These are phyloP conservation scores for Thera britannica DNA, from an alignment of 2,888 invertebrate genomes.

Conservation along the genomic window DNA sequence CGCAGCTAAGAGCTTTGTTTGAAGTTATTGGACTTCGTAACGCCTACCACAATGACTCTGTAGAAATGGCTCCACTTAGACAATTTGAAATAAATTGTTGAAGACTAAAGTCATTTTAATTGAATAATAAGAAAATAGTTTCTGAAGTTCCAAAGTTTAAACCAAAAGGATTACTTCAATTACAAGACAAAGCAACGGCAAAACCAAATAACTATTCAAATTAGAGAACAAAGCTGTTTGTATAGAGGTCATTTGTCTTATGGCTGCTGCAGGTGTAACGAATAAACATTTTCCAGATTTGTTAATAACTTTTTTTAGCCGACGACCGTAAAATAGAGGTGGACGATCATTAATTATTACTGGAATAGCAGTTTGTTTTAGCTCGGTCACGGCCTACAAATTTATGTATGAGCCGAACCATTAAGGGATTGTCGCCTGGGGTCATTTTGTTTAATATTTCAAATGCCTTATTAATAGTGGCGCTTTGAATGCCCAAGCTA, in stretches of 20 bases:
- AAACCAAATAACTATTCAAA: conserved; percentile 6
- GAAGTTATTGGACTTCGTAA: conserved; percentile 64
- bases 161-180: conserved; percentile 14
- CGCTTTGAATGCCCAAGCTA: conserved; percentile 41
- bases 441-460: conserved; percentile 54
- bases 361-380: conserved; percentile 77
- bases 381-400: conserved; percentile 74
- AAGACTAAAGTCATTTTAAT: conserved; percentile 62
- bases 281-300: conserved; percentile 62
- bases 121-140: conserved; percentile 54
- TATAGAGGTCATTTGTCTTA: conserved; percentile 33
- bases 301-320: conserved; percentile 70
- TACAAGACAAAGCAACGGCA: conserved; percentile 6
- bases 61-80: conserved; percentile 65
- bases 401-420: conserved; percentile 78
- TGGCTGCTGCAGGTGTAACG: conserved; percentile 68
- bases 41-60: conserved; percentile 70
- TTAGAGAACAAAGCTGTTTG: conserved; percentile 29
- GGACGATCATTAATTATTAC: conserved; percentile 79
- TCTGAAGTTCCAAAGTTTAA: conserved; percentile 18
- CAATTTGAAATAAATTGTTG: conserved; percentile 65
- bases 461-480: conserved; percentile 32
- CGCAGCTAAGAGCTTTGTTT: conserved; percentile 77
- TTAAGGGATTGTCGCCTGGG: conserved; percentile 77
- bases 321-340: conserved; percentile 79